phyloP scores from a whole-genome alignment of 1,140 invertebrate species.

The Zaprionus africanus region DNA sequence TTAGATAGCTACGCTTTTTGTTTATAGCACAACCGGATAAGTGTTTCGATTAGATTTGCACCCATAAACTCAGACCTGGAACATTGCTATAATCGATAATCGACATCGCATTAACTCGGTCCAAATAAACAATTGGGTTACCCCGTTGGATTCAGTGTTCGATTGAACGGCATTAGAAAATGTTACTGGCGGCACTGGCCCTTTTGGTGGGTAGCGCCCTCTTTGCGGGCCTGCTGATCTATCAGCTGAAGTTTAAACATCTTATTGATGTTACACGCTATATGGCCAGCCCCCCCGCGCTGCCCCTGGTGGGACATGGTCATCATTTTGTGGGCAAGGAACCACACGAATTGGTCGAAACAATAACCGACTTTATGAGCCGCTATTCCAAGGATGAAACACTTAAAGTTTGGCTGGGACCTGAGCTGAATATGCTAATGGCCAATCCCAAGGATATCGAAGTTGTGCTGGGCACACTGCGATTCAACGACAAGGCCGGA shows the following conservation, averaged over 20 bases:
- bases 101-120: not conserved
- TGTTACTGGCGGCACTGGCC: conserved; percentile 58
- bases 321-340: conserved; percentile 67
- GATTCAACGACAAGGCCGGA: conserved; percentile 77
- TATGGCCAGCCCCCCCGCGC: conserved; percentile 60
- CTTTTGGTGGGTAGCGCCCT: conserved; percentile 57
- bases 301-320: conserved; percentile 73
- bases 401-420: conserved; percentile 75
- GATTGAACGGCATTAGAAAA: conserved; percentile 24
- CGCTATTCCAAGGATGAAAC: conserved; percentile 84
- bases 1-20: conserved; percentile 36
- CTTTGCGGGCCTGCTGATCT: conserved; percentile 56
- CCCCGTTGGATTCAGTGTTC: conserved; percentile 9
- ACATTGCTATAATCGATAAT: not conserved
- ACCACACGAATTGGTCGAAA: conserved; percentile 54
- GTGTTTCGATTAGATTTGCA: conserved; percentile 19
- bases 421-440: conserved; percentile 71
- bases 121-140: not conserved
- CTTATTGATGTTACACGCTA: conserved; percentile 67
- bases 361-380: conserved; percentile 44
- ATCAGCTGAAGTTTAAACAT: conserved; percentile 71
- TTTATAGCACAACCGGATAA: not conserved
- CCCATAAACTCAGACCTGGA: not conserved
- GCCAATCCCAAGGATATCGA: conserved; percentile 73
- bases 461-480: conserved; percentile 58